A percentile compares a stretch with the other conserved stretches of the same genome.
Conservation (phyloP, 2,888 invertebrate species). For the Parnassius glacialis region DNA sequence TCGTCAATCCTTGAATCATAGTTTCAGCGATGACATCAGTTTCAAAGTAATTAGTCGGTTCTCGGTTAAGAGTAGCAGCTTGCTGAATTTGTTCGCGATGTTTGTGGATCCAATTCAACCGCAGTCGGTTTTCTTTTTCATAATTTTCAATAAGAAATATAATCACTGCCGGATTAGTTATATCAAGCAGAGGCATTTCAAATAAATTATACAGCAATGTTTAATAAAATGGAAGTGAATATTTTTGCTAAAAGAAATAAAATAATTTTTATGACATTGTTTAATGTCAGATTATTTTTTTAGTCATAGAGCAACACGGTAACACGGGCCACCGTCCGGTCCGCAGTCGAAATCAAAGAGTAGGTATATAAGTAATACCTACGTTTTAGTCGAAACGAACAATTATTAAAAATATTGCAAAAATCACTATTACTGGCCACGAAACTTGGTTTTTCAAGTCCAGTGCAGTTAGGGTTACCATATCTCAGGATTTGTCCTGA, state of each 20-base stretch:
- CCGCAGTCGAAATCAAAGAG: too few relatives aligned
- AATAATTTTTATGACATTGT: constrained; percentile 7
- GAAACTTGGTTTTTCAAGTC: too few relatives aligned
- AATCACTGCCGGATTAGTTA: constrained; percentile 50
- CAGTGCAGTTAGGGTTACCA: too few relatives aligned
- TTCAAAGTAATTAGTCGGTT: constrained; percentile 50
- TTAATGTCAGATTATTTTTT: constrained; percentile 16
- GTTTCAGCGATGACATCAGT: constrained; percentile 46
- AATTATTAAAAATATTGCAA: constrained; percentile 33
- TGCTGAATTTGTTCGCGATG: constrained; percentile 42
- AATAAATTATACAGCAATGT: constrained; percentile 19
- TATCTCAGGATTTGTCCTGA: too few relatives aligned
- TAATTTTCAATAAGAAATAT: constrained; percentile 51
- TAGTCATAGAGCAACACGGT: too few relatives aligned
- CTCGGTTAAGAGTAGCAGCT: constrained; percentile 47
- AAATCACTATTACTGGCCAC: background rate
- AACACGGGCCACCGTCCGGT: too few relatives aligned
- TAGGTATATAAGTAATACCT: too few relatives aligned
- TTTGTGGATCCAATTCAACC: constrained; percentile 50
- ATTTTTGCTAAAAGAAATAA: constrained; percentile 22
- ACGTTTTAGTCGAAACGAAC: constrained; percentile 29
- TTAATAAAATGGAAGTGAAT: constrained; percentile 18
- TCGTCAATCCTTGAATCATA: constrained; percentile 47
- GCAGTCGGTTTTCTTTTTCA: constrained; percentile 49
- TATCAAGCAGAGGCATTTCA: constrained; percentile 49